Evolutionary conservation across 2,797 vertebrate species (phyloP).

Genomic region (Sitta carolinensis): DNA sequence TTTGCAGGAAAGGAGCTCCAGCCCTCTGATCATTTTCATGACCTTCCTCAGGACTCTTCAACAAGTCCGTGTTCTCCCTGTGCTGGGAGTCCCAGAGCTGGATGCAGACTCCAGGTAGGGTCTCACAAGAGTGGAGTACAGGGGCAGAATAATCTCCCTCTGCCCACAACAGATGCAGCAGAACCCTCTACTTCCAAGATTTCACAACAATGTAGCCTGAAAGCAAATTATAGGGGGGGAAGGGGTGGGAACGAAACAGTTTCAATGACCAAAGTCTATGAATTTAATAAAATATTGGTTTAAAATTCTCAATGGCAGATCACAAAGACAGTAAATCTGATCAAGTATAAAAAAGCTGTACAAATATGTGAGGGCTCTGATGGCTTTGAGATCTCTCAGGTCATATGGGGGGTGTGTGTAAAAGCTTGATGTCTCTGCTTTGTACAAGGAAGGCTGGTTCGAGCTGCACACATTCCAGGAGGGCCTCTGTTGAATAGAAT

Average conservation of each 20-base stretch:
- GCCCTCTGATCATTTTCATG: neutral
- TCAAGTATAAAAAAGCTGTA: neutral
- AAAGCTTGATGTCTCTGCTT: neutral
- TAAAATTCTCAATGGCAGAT: neutral
- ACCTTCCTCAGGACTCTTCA: neutral
- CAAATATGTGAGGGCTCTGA: neutral
- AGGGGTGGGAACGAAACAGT: accelerated
- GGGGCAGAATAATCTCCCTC: neutral
- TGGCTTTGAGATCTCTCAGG: neutral
- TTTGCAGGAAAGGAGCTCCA: neutral
- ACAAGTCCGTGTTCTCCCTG: neutral
- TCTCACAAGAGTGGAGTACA: neutral
- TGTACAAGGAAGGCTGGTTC: neutral
- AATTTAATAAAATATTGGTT: neutral
- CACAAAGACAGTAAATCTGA: neutral
- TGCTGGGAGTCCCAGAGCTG: neutral
- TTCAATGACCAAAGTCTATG: neutral
- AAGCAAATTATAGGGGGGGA: neutral
- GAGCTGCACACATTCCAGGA: slow-evolving; percentile 13
- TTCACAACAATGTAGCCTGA: neutral
- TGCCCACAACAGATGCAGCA: neutral
- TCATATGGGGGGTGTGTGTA: neutral
- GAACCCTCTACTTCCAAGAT: neutral
- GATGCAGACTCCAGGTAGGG: neutral
- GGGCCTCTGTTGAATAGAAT: slow-evolving; percentile 30